Conservation (phyloP, 1,140 invertebrate species). For the Atopsyche davidsoni region DNA sequence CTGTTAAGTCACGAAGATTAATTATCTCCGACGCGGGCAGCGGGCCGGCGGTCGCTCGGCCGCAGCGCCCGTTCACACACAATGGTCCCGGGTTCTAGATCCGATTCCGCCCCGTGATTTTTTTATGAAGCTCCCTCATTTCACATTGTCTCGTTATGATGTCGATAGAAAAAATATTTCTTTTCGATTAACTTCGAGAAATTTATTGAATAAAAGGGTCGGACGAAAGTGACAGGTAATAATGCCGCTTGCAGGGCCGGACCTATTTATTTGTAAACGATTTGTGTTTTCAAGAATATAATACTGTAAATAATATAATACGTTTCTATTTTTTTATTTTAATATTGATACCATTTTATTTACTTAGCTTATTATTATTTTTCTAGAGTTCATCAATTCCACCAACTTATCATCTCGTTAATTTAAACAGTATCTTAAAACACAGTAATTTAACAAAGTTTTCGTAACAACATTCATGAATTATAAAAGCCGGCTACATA, state of each 20-base stretch:
- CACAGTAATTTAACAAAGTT: too few species aligned
- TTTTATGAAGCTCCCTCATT: slow-evolving; percentile 15
- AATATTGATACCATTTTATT: too few species aligned
- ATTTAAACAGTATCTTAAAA: too few species aligned
- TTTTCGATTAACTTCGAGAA: slow-evolving; percentile 25
- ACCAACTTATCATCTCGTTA: too few species aligned
- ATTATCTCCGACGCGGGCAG: slow-evolving; percentile 12
- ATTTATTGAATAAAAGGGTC: slow-evolving; percentile 21
- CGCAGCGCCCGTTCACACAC: background rate
- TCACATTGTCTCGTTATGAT: slow-evolving; percentile 17
- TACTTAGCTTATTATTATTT: too few species aligned
- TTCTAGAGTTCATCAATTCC: too few species aligned
- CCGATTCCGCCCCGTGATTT: slow-evolving; percentile 1
- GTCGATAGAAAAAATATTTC: slow-evolving; percentile 21
- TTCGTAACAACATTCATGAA: too few species aligned
- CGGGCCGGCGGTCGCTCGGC: slow-evolving; percentile 2
- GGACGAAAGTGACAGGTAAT: slow-evolving; percentile 19
- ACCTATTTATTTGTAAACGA: too few species aligned
- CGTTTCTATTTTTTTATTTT: too few species aligned
- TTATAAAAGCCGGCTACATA: too few species aligned
- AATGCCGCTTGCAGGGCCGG: slow-evolving; percentile 7
- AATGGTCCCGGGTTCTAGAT: background rate
- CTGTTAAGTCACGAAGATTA: slow-evolving; percentile 26
- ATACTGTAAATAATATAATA: too few species aligned
- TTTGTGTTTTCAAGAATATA: background rate